These are phyloP conservation scores for Ceratina australensis DNA, from an alignment of 1,140 invertebrate species.

Conservation along the genomic window DNA sequence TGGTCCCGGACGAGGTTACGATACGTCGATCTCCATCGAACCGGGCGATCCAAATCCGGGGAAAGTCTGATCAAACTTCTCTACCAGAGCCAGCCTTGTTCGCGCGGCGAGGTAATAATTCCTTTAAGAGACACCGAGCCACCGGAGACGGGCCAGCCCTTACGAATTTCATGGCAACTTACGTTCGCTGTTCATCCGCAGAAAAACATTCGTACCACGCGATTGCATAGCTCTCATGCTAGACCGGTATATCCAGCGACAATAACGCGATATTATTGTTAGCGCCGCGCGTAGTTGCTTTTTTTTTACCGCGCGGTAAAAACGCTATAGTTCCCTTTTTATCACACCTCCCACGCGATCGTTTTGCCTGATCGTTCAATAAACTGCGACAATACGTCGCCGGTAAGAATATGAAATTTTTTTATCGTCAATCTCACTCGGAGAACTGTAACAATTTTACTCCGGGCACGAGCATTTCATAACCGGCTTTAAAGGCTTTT, in stretches of 20 bases:
- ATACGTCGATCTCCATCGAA: neutral
- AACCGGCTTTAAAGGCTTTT: too few species aligned
- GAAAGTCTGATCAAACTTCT: neutral
- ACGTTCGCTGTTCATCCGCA: neutral
- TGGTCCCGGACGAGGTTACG: conserved; percentile 6
- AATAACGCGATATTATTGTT: neutral
- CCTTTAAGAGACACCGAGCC: neutral
- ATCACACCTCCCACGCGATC: neutral
- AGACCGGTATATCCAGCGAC: neutral
- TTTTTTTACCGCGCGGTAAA: conserved; percentile 11
- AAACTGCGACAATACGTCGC: neutral
- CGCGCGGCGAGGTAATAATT: neutral
- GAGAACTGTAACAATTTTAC: conserved; percentile 26
- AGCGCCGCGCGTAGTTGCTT: neutral
- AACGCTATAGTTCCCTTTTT: conserved; percentile 16
- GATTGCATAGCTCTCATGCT: too few species aligned
- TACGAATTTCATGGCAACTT: neutral
- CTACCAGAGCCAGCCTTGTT: too few species aligned
- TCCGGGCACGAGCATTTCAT: neutral
- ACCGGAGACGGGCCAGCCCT: neutral
- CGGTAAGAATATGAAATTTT: neutral
- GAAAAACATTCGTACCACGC: neutral
- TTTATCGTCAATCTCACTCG: neutral
- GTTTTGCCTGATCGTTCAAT: conserved; percentile 28
- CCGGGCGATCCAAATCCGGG: neutral